Base-by-base conservation (phyloP, 2,797 vertebrate genomes). In the Phoxinus dragarum region DNA sequence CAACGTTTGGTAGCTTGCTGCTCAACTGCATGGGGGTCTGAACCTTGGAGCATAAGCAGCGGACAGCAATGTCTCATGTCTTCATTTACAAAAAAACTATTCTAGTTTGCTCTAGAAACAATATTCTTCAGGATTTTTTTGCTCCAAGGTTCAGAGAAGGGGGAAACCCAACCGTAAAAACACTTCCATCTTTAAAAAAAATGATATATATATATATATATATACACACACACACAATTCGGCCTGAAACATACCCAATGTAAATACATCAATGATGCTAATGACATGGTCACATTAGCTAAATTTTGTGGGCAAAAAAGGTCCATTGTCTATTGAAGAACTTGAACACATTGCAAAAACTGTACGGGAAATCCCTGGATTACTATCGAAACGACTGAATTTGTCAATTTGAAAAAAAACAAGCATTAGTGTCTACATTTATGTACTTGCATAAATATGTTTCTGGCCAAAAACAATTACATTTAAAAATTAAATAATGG, bases 1-100 rank as follows among this genome's bases (percentile, higher is more conserved):
- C 97, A 96, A 97, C 96, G 96, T 96, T 95, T 96, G 96, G 95
- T 94, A 96, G 94, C 96, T 96, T 95, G 95, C 95, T 95, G 95
- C 93, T 90, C 91, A 38, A 61, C 21, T 59, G 83, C 66, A 90
- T 68, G 78, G 82, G 88, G 86, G 86, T 87, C 74, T 82, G 88
- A 84, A 92, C 82, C 71, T 10, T 27, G 82, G 61, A 85, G 82
- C 81, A 21, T 17, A 75, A 77, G 47, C 34, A 68, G 73, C 61
- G 5, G 42, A 44, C 61, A 38, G 49, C 42, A 54, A 42, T 52
- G 31, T 66, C 34, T 5, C 61, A 52, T 23, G 40, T 66, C 44
- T 14, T 71, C 5, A 40, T 75, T 75, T 21, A 56, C 34, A 40
- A 61, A 4, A 42, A 19, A 31, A 47, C 38, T 17, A 21, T 68